Percentiles rank a stretch among this genome's conserved stretches.
Conservation (phyloP, 2,888 invertebrate genomes). For the Pasiphila rectangulata region DNA sequence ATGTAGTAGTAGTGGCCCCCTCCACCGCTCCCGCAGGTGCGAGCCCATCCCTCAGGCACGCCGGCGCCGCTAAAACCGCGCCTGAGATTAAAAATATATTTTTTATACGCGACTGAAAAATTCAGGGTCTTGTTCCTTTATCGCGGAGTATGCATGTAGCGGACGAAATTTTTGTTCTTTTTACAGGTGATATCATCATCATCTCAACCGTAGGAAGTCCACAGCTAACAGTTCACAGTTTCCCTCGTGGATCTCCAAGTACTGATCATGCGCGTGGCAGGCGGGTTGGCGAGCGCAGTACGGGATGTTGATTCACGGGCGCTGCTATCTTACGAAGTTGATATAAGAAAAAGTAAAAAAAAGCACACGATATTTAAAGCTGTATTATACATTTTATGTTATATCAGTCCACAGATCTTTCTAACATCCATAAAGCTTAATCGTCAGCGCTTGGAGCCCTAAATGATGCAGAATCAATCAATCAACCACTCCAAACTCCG, state of each 20-base stretch:
- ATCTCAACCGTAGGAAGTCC: too few relatives aligned
- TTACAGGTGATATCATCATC: too few relatives aligned
- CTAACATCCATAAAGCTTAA: too few relatives aligned
- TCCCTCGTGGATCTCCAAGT: too few relatives aligned
- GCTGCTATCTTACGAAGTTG: too few relatives aligned
- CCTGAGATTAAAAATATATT: conserved; percentile 26
- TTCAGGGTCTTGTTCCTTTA: conserved; percentile 20
- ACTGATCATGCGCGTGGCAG: too few relatives aligned
- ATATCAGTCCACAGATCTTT: too few relatives aligned
- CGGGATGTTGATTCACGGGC: too few relatives aligned
- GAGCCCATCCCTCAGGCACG: conserved; percentile 23
- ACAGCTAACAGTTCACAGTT: too few relatives aligned
- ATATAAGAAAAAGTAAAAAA: too few relatives aligned
- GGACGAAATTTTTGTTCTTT: conserved; percentile 2
- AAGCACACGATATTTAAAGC: background rate
- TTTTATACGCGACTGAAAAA: conserved; percentile 25
- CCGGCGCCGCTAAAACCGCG: conserved; percentile 19
- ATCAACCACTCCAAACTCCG: background rate
- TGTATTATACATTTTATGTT: background rate
- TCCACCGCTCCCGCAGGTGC: conserved; percentile 12
- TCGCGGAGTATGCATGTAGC: background rate
- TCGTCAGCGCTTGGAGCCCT: too few relatives aligned
- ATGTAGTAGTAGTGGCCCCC: background rate
- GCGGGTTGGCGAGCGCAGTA: too few relatives aligned
- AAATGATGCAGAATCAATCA: background rate